These are phyloP conservation scores for Sarcoramphus papa DNA, from an alignment of 2,797 vertebrate species.

Conservation along the genomic window DNA sequence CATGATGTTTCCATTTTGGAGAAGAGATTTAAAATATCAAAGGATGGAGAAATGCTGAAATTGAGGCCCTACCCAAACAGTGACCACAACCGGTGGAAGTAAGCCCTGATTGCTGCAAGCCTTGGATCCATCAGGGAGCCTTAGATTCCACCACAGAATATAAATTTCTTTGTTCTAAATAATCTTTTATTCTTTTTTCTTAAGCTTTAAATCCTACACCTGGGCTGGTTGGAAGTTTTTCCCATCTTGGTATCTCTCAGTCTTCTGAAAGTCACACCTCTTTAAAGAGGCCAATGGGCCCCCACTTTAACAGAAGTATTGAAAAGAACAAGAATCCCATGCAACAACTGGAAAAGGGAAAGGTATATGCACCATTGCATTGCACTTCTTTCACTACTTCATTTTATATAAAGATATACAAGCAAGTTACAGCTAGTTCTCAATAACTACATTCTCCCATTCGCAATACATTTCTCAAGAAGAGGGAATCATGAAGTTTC, in stretches of 20 bases:
- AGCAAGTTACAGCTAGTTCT: background rate
- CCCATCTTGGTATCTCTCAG: background rate
- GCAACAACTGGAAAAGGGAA: background rate
- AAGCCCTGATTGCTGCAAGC: background rate
- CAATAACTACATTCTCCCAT: background rate
- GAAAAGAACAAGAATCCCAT: background rate
- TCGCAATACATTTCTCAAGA: background rate
- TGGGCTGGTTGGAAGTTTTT: background rate
- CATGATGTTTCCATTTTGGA: background rate
- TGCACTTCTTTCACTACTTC: background rate
- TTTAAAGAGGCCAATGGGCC: background rate
- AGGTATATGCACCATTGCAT: background rate
- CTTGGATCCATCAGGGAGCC: background rate
- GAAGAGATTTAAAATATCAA: background rate
- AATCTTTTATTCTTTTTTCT: background rate
- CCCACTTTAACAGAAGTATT: background rate
- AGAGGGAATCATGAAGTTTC: background rate
- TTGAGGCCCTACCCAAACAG: background rate
- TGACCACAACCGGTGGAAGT: background rate
- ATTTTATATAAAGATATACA: background rate
- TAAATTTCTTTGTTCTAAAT: background rate
- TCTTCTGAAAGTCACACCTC: background rate
- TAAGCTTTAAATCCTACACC: background rate
- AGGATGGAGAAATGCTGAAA: background rate
- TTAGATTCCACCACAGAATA: background rate